Base-by-base conservation (phyloP, 2,113 vertebrate genomes). In the Hippocampus zosterae region DNA sequence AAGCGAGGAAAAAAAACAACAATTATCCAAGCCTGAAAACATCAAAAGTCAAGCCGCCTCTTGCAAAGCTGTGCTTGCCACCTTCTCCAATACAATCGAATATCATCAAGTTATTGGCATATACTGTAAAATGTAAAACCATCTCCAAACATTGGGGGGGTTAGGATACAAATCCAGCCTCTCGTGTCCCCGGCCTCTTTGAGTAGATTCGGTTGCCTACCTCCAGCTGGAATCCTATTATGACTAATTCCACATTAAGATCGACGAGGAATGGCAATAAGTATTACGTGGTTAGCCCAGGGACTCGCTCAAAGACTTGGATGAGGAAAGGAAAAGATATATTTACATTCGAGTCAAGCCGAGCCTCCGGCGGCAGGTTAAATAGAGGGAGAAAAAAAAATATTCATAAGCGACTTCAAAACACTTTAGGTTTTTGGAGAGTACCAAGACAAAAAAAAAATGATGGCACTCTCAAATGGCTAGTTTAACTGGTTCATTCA, bases 181-280 rank as follows among this genome's bases (percentile, higher is more conserved):
- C 33, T 37, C 23, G 41, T 60, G 37, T 64, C 33, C 18, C 50
- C 5, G 53, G 5, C 70, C 44, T 48, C 23, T 69, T 71, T 62
- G 67, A 72, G 70, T n/a, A 60, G 40, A 71, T 19, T 76, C 53
- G 25, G 52, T 57, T 48, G 40, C 59, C 27, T 33, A 65, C 50
- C 48, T 76, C 74, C 69, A 76, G 56, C 79, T 21, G 48, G 70
- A 61, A 82, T 75, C 72, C 80, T 65, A 75, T 81, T 79, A 81
- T 71, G 65, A 82, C 79, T 71, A 77, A 80, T 82, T 69, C 72
- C 71, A 74, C 72, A 76, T 80, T 82, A 81, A 85, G 61, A 74
- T 77, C 65, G 62, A 65, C 65, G 65, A 65, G 69, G 67, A 70
- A 59, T 11, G 44, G 70, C 77, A 80, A 74, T 5, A 37, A 37